Conservation (phyloP, 2,113 vertebrate genomes). For the Indri indri region DNA sequence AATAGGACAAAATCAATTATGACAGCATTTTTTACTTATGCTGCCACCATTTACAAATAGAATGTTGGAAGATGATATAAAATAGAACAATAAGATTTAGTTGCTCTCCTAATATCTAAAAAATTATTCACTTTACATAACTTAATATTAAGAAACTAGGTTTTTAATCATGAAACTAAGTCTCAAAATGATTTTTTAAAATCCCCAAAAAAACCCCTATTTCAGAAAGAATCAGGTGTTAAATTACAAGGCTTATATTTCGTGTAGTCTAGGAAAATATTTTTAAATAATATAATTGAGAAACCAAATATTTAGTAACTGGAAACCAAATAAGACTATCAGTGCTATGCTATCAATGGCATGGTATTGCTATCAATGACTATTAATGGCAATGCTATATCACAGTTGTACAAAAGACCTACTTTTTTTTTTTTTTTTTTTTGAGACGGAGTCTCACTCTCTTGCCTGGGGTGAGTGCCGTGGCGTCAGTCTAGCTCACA, state of each 20-base stretch:
- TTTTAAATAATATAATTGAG: neutral
- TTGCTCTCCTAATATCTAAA: slow-evolving; percentile 20
- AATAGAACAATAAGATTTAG: neutral
- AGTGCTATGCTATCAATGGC: neutral
- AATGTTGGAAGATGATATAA: neutral
- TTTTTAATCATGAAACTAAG: too few relatives aligned
- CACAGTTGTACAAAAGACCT: neutral
- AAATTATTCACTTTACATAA: slow-evolving; percentile 24
- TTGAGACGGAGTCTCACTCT: too few relatives aligned
- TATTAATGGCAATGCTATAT: neutral
- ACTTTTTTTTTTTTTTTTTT: too few relatives aligned
- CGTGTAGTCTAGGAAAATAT: neutral
- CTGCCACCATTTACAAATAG: neutral
- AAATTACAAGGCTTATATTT: slow-evolving; percentile 7
- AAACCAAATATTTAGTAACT: slow-evolving; percentile 1
- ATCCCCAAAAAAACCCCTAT: neutral
- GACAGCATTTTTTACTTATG: neutral
- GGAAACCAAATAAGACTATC: slow-evolving; percentile 14
- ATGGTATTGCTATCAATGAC: neutral
- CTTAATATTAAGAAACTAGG: slow-evolving; percentile 37
- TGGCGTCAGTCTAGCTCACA: too few relatives aligned
- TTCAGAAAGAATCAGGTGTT: slow-evolving; percentile 13
- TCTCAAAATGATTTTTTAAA: slow-evolving; percentile 17
- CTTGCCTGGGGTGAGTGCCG: too few relatives aligned
- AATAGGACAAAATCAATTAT: slow-evolving; percentile 49